Conservation (phyloP, 2,888 invertebrate genomes). For the Meghimatium bilineatum region DNA sequence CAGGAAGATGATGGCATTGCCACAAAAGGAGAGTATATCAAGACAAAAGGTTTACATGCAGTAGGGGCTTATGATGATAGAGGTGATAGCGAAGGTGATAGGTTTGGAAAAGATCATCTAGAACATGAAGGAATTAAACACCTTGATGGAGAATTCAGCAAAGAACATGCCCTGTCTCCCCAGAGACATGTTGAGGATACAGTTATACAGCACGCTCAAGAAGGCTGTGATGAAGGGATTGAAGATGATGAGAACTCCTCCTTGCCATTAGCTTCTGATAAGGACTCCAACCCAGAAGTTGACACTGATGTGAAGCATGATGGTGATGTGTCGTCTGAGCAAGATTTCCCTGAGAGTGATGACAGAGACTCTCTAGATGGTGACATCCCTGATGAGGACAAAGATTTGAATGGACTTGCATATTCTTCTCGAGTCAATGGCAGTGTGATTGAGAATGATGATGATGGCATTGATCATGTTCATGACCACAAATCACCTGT, state of each 20-base stretch:
- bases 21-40: not conserved
- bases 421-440: constrained; percentile 35
- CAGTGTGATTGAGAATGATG: not conserved
- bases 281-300: constrained; percentile 56
- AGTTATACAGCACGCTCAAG: constrained; percentile 37
- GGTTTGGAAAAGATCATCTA: constrained; percentile 54
- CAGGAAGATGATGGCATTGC: constrained; percentile 50
- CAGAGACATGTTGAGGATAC: constrained; percentile 35
- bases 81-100: constrained; percentile 50
- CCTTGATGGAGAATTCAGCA: constrained; percentile 34
- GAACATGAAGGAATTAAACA: constrained; percentile 59
- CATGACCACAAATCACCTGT: not conserved
- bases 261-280: constrained; percentile 61
- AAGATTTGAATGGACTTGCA: constrained; percentile 55
- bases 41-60: constrained; percentile 31
- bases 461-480: not conserved
- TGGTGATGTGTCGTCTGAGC: constrained; percentile 48
- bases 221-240: constrained; percentile 46
- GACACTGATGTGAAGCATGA: constrained; percentile 55
- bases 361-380: constrained; percentile 61
- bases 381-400: constrained; percentile 58
- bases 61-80: constrained; percentile 58
- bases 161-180: constrained; percentile 15
- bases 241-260: constrained; percentile 52
- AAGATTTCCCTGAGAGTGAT: constrained; percentile 31